Evolutionary conservation across 2,797 vertebrate species (phyloP), one percentile per base, ranked within the genome.

Genomic region (Tinamus major): DNA sequence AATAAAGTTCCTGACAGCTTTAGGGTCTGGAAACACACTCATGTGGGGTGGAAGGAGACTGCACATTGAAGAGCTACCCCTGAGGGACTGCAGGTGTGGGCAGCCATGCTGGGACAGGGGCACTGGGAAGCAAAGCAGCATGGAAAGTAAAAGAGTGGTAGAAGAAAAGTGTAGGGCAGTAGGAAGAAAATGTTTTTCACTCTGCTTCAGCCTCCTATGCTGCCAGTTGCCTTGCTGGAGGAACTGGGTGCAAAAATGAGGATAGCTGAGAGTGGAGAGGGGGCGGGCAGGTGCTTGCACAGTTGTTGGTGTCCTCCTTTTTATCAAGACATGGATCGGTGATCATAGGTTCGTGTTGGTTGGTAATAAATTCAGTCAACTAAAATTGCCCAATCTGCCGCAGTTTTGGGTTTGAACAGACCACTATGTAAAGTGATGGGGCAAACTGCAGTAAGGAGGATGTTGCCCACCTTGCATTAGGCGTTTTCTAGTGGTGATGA

Each of bases 381-480:
- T 56, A 69, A 93, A 93, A 85, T 91, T 78, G 44, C 70, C 16
- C 3, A 5, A 35, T 58, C 80, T 2, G 1, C 11, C 85, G 58
- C 27, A 84, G 64, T 74, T 94, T 92, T 92, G 33, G 21, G 27
- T 79, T 86, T 1, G 49, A 1, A n/a, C 39, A 92, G 87, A 44
- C 21, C 77, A 26, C n/a, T 88, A 81, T 29, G 59, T 86, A 80
- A 90, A 91, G 42, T 61, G 78, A 91, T 74, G 71, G 78, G 51
- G 77, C 91, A 84, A 93, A 92, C 35, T 90, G 68, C 55, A 84
- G 87, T 90, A 70, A 88, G 56, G 63, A n/a, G 91, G 85, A 81
- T 39, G 56, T 53, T 90, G 51, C 61, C 74, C 69, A 64, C 79
- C 24, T 51, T 26, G 31, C 61, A 62, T 87, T 91, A 88, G 68